phyloP scores from a whole-genome alignment of 2,797 vertebrate genomes.

The Lutjanus argentimaculatus region DNA sequence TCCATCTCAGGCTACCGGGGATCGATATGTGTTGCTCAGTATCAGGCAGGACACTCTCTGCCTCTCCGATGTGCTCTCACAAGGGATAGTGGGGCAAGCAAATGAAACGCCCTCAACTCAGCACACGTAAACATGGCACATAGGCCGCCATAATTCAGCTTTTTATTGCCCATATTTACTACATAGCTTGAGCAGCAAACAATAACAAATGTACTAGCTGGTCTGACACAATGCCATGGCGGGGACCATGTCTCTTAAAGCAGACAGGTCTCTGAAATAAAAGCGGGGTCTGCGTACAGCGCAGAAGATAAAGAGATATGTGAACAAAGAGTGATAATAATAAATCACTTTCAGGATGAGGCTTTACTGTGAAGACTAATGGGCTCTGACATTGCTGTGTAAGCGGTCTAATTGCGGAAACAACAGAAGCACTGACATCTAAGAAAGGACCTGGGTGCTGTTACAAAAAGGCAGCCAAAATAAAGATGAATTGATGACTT shows the following conservation, averaged over 20 bases:
- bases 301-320: constrained; percentile 61
- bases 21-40: constrained; percentile 85
- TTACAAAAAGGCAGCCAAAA: constrained; percentile 71
- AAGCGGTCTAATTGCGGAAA: constrained; percentile 68
- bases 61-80: constrained; percentile 58
- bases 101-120: constrained; percentile 72
- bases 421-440: constrained; percentile 69
- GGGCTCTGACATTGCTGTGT: constrained; percentile 57
- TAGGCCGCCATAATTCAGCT: constrained; percentile 68
- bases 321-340: constrained; percentile 63
- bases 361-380: constrained; percentile 55
- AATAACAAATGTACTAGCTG: constrained; percentile 70
- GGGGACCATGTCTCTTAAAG: constrained; percentile 62
- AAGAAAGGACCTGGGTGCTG: constrained; percentile 54
- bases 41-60: constrained; percentile 74
- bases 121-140: constrained; percentile 61
- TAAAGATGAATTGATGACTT: constrained; percentile 77
- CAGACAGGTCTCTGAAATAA: constrained; percentile 66
- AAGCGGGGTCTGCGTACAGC: constrained; percentile 40
- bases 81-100: constrained; percentile 57
- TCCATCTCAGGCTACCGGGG: constrained; percentile 79
- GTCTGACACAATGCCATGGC: constrained; percentile 60
- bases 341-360: constrained; percentile 65
- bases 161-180: constrained; percentile 78
- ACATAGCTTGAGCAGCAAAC: constrained; percentile 72